These are phyloP conservation scores for Morpho helenor DNA, from an alignment of 2,888 invertebrate genomes.

Conservation along the genomic window DNA sequence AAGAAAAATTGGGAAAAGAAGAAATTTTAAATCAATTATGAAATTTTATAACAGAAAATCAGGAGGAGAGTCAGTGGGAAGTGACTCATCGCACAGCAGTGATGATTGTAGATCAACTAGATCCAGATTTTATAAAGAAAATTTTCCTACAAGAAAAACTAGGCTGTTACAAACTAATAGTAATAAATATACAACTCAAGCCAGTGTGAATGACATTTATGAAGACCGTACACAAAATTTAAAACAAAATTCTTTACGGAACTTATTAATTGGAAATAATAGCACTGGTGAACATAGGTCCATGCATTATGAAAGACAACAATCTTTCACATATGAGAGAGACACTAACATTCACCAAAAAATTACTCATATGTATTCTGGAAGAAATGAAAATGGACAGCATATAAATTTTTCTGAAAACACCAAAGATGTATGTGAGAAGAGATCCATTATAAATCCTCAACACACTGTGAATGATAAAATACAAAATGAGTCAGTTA, in stretches of 20 bases:
- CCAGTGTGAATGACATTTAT: constrained; percentile 38
- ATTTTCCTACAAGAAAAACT: constrained; percentile 32
- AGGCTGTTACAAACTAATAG: constrained; percentile 27
- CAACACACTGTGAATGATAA: too few relatives aligned
- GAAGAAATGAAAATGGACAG: too few relatives aligned
- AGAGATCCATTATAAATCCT: too few relatives aligned
- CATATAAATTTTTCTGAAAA: too few relatives aligned
- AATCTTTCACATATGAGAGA: constrained; percentile 17
- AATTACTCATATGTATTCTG: too few relatives aligned
- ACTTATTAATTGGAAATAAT: constrained; percentile 31
- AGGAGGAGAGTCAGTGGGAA: constrained; percentile 54
- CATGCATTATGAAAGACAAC: constrained; percentile 6
- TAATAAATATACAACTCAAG: constrained; percentile 33
- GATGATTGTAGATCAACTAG: constrained; percentile 50
- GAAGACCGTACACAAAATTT: constrained; percentile 41
- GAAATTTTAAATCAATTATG: constrained; percentile 41
- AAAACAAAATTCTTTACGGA: constrained; percentile 39
- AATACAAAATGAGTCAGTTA: too few relatives aligned
- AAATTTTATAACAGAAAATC: constrained; percentile 41
- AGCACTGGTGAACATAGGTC: constrained; percentile 15
- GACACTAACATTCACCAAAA: too few relatives aligned
- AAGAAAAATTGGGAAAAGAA: constrained; percentile 46
- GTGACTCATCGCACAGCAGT: constrained; percentile 59
- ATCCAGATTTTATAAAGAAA: constrained; percentile 37
- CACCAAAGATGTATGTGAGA: too few relatives aligned